Evolutionary conservation across 2,113 vertebrate genomes (phyloP).

Genomic region (Apus apus): DNA sequence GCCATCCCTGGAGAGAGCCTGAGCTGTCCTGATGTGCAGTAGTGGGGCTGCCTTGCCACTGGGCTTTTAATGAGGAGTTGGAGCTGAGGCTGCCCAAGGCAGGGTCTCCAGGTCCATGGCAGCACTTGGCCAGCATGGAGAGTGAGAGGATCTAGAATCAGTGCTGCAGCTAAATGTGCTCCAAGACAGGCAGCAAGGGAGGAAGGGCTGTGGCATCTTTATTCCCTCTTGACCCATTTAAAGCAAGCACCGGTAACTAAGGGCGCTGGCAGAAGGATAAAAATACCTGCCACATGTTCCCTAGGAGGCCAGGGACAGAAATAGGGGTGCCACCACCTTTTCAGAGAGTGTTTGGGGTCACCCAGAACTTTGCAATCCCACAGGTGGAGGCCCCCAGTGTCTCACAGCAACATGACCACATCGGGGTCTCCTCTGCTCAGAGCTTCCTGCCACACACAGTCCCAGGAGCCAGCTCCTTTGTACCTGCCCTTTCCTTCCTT

Average conservation of each 20-base stretch:
- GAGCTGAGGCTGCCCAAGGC: not conserved
- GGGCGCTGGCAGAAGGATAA: slow-evolving; percentile 42
- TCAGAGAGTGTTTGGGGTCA: not conserved
- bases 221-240: slow-evolving; percentile 72
- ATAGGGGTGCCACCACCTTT: slow-evolving; percentile 26
- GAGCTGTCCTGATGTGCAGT: not conserved
- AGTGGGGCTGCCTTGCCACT: not conserved
- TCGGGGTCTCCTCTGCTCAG: not conserved
- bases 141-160: not conserved
- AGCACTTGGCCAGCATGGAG: not conserved
- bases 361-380: not conserved
- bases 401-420: not conserved
- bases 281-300: slow-evolving; percentile 56
- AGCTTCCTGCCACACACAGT: accelerated
- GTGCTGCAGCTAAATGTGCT: not conserved
- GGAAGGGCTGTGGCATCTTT: slow-evolving; percentile 19
- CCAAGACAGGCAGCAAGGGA: not conserved
- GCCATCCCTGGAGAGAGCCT: accelerated
- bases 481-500: not conserved
- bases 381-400: not conserved
- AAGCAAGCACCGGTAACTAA: slow-evolving; percentile 40
- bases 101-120: not conserved
- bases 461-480: not conserved
- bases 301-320: slow-evolving; percentile 25
- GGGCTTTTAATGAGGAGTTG: not conserved